Percentiles rank a stretch among this genome's conserved stretches.
These are phyloP conservation scores for Aphelenchoides avenae DNA, from an alignment of 1,140 invertebrate species.

Conservation along the genomic window DNA sequence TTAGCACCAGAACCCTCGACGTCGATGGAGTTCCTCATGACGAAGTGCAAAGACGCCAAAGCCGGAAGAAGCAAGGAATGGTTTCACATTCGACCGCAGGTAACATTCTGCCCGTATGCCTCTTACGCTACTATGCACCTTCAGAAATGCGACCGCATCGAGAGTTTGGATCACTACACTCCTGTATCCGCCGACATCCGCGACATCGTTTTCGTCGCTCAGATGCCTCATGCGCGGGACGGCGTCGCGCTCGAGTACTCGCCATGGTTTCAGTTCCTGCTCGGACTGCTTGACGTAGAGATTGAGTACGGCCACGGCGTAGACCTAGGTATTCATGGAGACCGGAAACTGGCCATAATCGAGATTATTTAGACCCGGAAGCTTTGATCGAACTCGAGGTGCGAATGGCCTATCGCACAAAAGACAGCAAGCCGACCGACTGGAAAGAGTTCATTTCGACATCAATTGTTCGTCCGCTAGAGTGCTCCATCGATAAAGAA, in stretches of 20 bases:
- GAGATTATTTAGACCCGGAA: slow-evolving; percentile 26
- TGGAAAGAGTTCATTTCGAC: slow-evolving; percentile 61
- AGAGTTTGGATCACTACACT: slow-evolving; percentile 51
- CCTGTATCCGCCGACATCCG: slow-evolving; percentile 37
- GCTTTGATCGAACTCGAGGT: slow-evolving; percentile 49
- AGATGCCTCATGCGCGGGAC: slow-evolving; percentile 78
- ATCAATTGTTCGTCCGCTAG: slow-evolving; percentile 59
- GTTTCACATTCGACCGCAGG: slow-evolving; percentile 73
- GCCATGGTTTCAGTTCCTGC: slow-evolving; percentile 92
- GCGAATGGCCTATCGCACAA: slow-evolving; percentile 46
- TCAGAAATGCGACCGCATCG: slow-evolving; percentile 61
- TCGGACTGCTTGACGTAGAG: slow-evolving; percentile 83
- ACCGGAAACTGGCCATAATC: too few species aligned
- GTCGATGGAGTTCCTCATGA: slow-evolving; percentile 57
- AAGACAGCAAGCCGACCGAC: slow-evolving; percentile 28
- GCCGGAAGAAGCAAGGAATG: slow-evolving; percentile 72
- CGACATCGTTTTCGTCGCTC: slow-evolving; percentile 54
- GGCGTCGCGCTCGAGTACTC: slow-evolving; percentile 77
- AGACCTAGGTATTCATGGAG: too few species aligned
- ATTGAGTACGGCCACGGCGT: slow-evolving; percentile 69
- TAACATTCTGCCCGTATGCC: too few species aligned
- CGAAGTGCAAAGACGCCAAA: slow-evolving; percentile 67
- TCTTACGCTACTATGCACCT: too few species aligned
- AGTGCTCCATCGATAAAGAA: slow-evolving; percentile 55
- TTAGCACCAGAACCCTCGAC: slow-evolving; percentile 68